Evolutionary conservation across 92 coral and sea anemone genomes (phyloP), one percentile per base, ranked within the genome.

Genomic region (Epizoanthus ramosus): DNA sequence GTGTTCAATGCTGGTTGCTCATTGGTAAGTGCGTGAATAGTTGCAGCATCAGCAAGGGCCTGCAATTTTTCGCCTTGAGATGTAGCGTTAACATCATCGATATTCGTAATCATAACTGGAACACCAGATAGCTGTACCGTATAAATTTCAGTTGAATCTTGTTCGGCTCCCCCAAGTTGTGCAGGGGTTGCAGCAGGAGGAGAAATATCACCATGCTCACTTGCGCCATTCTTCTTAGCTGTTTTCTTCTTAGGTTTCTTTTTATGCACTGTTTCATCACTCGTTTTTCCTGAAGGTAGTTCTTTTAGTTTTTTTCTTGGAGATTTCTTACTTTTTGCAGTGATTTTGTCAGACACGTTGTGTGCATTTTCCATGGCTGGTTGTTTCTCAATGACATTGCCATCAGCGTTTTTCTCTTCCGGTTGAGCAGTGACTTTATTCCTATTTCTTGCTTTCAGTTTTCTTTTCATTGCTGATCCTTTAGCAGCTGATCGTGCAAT

Each of bases 21-120:
- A 37, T 9, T 72, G 71, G 23, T 47, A 19, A 69, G 43, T 10
- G 41, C 82, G 61, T 43, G 82, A 41, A 77, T 61, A 12, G 71
- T 31, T 21, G 70, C 70, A 41, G 58, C 70, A 31, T 77, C 71
- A 6, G 81, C 81, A 35, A 76, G 47, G 18, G 82, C 71, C 54
- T 61, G 82, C 15, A 77, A 23, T 45, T 77, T 77, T 52, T 77
- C 69, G 21, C 58, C 82, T 77, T 77, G 82, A 18, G 82, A 77
- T 15, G 35, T 21, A 21, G 17, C 21, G 24, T 4, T 15, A 14
- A 57, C 4, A 18, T 63, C 82, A 8, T 61, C 58, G 21, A 6
- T 61, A 37, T 9, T 61, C 45, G 13, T 43, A 14, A 6, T 57
- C 7, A 16, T 22, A 41, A 21, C 3, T 39, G 43, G 69, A 41